Evolutionary conservation across 1,140 invertebrate species (phyloP).

Genomic region (Vollenhovia emeryi): DNA sequence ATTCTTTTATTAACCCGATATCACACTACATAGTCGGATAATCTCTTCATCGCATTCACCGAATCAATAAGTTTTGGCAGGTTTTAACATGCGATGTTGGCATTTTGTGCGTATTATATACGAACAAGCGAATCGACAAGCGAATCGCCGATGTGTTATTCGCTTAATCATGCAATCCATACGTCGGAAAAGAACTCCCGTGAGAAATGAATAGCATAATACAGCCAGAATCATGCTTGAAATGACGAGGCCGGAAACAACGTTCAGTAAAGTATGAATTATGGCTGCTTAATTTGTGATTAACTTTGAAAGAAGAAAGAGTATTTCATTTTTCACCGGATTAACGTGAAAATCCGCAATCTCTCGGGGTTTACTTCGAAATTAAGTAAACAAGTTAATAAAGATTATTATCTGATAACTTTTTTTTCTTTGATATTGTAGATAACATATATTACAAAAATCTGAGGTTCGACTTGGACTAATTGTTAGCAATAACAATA

Average conservation of each 20-base stretch:
- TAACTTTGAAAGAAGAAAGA: slow-evolving; percentile 6
- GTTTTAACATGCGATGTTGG: slow-evolving; percentile 26
- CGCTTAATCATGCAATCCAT: slow-evolving; percentile 44
- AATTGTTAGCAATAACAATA: not conserved
- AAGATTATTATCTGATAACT: not conserved
- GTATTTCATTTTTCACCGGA: not conserved
- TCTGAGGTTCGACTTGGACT: not conserved
- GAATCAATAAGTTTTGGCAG: slow-evolving; percentile 33
- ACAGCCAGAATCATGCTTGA: not conserved
- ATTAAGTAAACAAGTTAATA: no score
- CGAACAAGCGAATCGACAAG: not conserved
- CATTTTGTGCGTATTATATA: slow-evolving; percentile 1
- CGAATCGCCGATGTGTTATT: slow-evolving; percentile 6
- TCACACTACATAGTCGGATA: slow-evolving; percentile 23
- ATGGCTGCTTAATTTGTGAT: slow-evolving; percentile 12
- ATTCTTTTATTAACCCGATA: slow-evolving; percentile 47
- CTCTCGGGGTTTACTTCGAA: not conserved
- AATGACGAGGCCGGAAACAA: not conserved
- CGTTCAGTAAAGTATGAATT: slow-evolving; percentile 9
- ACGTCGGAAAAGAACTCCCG: slow-evolving; percentile 17
- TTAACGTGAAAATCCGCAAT: not conserved
- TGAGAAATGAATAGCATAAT: slow-evolving; percentile 32
- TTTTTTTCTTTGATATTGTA: not conserved
- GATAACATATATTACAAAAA: not conserved
- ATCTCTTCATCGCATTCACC: slow-evolving; percentile 34